Conservation (phyloP, 23 tunicate species). For the Halocynthia roretzi region DNA sequence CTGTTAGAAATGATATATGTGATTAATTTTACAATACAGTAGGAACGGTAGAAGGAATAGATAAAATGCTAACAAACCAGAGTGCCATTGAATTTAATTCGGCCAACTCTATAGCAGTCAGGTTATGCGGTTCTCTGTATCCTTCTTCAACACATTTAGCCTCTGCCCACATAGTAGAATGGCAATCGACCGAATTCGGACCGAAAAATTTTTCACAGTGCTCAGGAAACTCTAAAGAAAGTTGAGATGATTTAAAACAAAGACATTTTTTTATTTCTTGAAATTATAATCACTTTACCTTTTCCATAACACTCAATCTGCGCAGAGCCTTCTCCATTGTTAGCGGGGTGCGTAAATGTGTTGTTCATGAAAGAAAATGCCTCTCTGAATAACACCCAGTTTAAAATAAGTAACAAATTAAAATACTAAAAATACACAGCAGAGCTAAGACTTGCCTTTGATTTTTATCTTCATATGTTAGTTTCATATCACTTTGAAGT, state of each 20-base stretch:
- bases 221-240: slow-evolving; percentile 18
- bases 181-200: slow-evolving; percentile 9
- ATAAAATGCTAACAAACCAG: not conserved
- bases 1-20: not conserved
- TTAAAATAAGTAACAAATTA: not conserved
- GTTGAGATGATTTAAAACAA: not conserved
- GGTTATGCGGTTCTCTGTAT: slow-evolving; percentile 12
- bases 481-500: no score
- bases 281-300: not conserved
- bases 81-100: slow-evolving; percentile 10
- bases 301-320: slow-evolving; percentile 18
- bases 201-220: slow-evolving; percentile 6
- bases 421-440: not conserved
- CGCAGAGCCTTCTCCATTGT: slow-evolving; percentile 9
- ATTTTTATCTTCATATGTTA: slow-evolving; percentile 6
- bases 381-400: not conserved
- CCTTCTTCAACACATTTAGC: slow-evolving; percentile 25
- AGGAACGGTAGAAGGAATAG: not conserved
- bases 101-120: not conserved
- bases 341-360: slow-evolving; percentile 8
- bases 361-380: not conserved
- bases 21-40: slow-evolving; percentile 1
- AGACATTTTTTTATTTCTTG: not conserved
- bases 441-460: slow-evolving; percentile 7
- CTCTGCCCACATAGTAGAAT: slow-evolving; percentile 3